These are phyloP conservation scores for Vimba vimba DNA, from an alignment of 2,113 vertebrate genomes.

Conservation along the genomic window DNA sequence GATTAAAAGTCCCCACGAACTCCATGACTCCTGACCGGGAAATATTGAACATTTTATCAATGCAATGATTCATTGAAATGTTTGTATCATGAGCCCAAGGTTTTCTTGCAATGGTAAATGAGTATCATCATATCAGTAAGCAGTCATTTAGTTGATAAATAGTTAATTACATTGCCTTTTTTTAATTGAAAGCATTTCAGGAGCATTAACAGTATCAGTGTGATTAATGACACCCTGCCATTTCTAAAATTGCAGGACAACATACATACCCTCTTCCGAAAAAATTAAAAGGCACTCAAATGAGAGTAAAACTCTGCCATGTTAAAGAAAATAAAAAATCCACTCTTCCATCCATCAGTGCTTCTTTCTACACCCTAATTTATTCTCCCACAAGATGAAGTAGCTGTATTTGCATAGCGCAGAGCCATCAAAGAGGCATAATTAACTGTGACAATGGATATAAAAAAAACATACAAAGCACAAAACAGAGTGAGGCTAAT, in stretches of 20 bases:
- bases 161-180: not conserved
- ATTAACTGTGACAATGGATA: conserved; percentile 17
- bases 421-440: not conserved
- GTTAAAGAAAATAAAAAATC: not conserved
- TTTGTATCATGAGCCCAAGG: not conserved
- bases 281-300: not conserved
- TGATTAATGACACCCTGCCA: not conserved
- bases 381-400: conserved; percentile 27
- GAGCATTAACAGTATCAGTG: not conserved
- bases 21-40: not conserved
- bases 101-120: conserved; percentile 1
- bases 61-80: not conserved
- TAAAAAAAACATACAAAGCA: not conserved
- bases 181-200: conserved; percentile 14
- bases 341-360: conserved; percentile 20
- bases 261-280: not conserved
- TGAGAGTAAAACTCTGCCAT: not conserved
- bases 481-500: conserved; percentile 13
- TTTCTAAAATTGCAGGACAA: not conserved
- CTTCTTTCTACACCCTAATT: not conserved
- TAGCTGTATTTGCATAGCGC: not conserved
- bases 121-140: not conserved
- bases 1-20: conserved; percentile 13
- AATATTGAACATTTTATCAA: not conserved
- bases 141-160: conserved; percentile 2